phyloP scores from a whole-genome alignment of 2,113 vertebrate species.

The Astatotilapia flaviijosephi region DNA sequence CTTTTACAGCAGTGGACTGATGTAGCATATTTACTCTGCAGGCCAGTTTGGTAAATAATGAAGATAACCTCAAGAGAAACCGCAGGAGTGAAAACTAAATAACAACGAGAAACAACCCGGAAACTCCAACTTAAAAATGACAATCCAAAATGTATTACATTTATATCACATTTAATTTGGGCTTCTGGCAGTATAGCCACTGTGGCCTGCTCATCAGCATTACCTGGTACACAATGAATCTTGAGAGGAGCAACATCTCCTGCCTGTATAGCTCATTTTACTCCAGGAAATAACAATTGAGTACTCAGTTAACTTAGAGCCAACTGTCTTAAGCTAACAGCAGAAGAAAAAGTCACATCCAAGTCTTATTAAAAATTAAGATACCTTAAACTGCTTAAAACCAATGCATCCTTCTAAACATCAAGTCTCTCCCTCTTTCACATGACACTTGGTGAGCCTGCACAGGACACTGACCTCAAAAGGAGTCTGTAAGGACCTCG shows the following conservation, averaged over 20 bases:
- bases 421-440: neutral
- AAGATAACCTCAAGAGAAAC: neutral
- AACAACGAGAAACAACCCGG: rapidly evolving
- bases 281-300: neutral
- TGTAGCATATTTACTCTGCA: neutral
- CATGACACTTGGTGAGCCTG: neutral
- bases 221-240: neutral
- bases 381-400: neutral
- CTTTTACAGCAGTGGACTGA: neutral
- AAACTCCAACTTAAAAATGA: neutral
- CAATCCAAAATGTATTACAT: neutral
- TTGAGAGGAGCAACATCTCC: neutral
- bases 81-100: neutral
- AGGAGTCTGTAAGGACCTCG: neutral
- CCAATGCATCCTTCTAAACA: neutral
- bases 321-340: neutral
- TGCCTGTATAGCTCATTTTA: neutral
- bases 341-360: neutral
- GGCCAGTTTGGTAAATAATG: neutral
- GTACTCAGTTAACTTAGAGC: neutral
- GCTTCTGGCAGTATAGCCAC: neutral
- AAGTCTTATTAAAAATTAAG: neutral
- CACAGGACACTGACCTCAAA: neutral
- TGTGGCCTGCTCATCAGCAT: neutral
- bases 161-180: neutral